A percentile compares a stretch with the other conserved stretches of the same genome.
Evolutionary conservation across 1,140 invertebrate species (phyloP).

Genomic region (Octopus bimaculoides): DNA sequence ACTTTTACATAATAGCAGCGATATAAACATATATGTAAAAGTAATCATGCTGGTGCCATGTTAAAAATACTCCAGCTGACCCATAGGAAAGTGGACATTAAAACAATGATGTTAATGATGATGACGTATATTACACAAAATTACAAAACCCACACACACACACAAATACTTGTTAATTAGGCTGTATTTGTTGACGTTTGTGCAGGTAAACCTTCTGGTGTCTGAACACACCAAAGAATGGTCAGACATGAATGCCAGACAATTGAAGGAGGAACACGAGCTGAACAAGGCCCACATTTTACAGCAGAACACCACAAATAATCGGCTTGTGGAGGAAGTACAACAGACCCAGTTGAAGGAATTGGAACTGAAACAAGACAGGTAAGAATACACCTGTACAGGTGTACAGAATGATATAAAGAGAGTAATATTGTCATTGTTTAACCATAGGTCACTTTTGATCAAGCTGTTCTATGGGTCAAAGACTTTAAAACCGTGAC

Average conservation of each 20-base stretch:
- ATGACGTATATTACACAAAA: not conserved
- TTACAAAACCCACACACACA: not conserved
- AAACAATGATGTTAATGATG: too few relatives aligned
- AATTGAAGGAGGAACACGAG: conserved; percentile 90
- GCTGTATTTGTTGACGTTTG: not conserved
- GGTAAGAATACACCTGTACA: conserved; percentile 59
- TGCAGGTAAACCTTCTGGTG: conserved; percentile 39
- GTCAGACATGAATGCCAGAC: conserved; percentile 84
- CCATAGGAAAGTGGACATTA: too few relatives aligned
- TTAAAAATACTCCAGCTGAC: too few relatives aligned
- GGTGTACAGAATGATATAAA: too few relatives aligned
- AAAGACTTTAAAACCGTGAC: too few relatives aligned
- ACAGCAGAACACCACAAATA: conserved; percentile 81
- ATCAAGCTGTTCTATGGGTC: too few relatives aligned
- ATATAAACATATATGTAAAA: too few relatives aligned
- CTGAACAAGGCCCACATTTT: conserved; percentile 77
- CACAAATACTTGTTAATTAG: not conserved
- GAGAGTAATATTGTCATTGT: too few relatives aligned
- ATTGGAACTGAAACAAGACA: conserved; percentile 83
- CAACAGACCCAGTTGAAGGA: conserved; percentile 88
- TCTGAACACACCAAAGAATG: conserved; percentile 83
- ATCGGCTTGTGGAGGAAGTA: conserved; percentile 79
- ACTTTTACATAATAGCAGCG: too few relatives aligned
- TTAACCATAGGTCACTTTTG: too few relatives aligned
- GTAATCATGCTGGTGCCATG: too few relatives aligned